Conservation (phyloP, 2,888 invertebrate species). For the Aporophyla lueneburgensis region DNA sequence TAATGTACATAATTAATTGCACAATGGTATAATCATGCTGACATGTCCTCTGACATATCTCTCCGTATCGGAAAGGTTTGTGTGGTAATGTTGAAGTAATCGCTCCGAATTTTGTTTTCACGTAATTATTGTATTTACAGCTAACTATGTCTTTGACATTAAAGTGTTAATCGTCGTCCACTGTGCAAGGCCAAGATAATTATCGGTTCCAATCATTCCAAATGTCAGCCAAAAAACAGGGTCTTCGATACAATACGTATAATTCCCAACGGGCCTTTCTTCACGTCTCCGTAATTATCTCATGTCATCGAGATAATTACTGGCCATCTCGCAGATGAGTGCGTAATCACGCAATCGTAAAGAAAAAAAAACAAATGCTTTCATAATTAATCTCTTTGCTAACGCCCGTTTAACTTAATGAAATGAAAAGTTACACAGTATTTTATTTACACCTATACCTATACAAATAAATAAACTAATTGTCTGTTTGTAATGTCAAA, state of each 20-base stretch:
- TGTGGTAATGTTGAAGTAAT: slow-evolving; percentile 8
- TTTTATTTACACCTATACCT: too few species aligned
- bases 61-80: neutral
- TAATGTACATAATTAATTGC: slow-evolving; percentile 58
- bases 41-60: slow-evolving; percentile 32
- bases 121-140: slow-evolving; percentile 32
- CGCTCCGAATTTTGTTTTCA: slow-evolving; percentile 8
- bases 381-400: slow-evolving; percentile 43
- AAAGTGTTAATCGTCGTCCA: slow-evolving; percentile 51
- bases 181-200: slow-evolving; percentile 48
- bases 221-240: slow-evolving; percentile 58
- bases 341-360: slow-evolving; percentile 53
- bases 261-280: slow-evolving; percentile 61
- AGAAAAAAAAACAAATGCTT: slow-evolving; percentile 26
- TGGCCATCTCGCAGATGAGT: slow-evolving; percentile 53
- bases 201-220: slow-evolving; percentile 53
- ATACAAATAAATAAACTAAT: too few species aligned
- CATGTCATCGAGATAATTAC: slow-evolving; percentile 68
- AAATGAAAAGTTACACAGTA: slow-evolving; percentile 34
- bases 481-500: too few species aligned
- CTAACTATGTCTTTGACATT: slow-evolving; percentile 46
- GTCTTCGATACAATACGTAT: slow-evolving; percentile 56
- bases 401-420: slow-evolving; percentile 42
- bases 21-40: slow-evolving; percentile 50
- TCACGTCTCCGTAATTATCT: slow-evolving; percentile 62